Evolutionary conservation across 1,140 invertebrate genomes (phyloP).

Genomic region (Armadillidium nasatum): DNA sequence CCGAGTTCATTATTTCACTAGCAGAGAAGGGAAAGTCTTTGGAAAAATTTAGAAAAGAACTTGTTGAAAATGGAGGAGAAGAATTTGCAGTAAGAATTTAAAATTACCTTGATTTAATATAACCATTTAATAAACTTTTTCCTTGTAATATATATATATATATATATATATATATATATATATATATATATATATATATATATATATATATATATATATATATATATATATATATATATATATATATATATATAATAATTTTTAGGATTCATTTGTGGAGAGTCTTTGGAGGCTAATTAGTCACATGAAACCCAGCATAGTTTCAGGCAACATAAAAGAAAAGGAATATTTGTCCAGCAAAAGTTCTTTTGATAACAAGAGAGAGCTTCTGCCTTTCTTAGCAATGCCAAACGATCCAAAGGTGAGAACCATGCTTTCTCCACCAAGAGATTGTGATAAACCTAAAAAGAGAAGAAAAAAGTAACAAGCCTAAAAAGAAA

Average conservation of each 20-base stretch:
- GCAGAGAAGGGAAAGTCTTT: slow-evolving; percentile 81
- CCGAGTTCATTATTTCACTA: slow-evolving; percentile 93
- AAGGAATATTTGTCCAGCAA: slow-evolving; percentile 49
- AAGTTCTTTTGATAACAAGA: slow-evolving; percentile 56
- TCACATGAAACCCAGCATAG: slow-evolving; percentile 74
- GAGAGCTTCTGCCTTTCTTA: slow-evolving; percentile 79
- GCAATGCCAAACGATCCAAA: slow-evolving; percentile 78
- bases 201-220: slow-evolving; percentile 26
- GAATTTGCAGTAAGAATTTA: slow-evolving; percentile 50
- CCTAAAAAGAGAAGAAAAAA: slow-evolving; percentile 48
- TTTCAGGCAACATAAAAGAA: slow-evolving; percentile 41
- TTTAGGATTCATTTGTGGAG: slow-evolving; percentile 80
- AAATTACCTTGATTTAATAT: too few relatives aligned
- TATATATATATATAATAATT: slow-evolving; percentile 24
- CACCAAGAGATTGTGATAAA: slow-evolving; percentile 41
- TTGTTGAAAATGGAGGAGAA: slow-evolving; percentile 87
- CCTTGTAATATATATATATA: slow-evolving; percentile 1
- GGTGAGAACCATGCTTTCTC: slow-evolving; percentile 47
- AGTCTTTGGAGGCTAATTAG: slow-evolving; percentile 90
- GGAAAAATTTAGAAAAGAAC: slow-evolving; percentile 77
- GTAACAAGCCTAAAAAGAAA: slow-evolving; percentile 49
- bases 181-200: slow-evolving; percentile 24
- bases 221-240: slow-evolving; percentile 52
- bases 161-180: slow-evolving; percentile 27
- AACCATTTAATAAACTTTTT: too few relatives aligned